Evolutionary conservation across 2,888 invertebrate species (phyloP), one percentile per base, ranked within the genome.

Genomic region (Lissonota sp.): DNA sequence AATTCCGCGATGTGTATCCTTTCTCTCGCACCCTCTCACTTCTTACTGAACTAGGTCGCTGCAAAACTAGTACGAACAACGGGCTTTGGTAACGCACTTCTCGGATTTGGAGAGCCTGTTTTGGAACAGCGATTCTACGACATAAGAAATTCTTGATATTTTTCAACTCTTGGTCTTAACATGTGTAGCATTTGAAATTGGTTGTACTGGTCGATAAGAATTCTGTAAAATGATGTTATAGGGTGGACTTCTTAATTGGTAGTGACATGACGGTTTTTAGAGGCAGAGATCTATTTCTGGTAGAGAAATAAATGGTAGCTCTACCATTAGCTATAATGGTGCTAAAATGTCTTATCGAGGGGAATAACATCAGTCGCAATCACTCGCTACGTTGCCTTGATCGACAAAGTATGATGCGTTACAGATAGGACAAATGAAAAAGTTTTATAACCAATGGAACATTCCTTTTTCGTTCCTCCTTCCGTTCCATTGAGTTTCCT

Each of bases 401-500:
- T 46, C 12, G 66, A 53, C 57, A n/a, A 14, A 55, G 16, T 53
- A 12, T 46, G 37, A 58, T 44, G 46, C 63, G 51, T 49, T 40
- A 16, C 14, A 39, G 44, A 39, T 2, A 10, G 57, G 5, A 42
- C 37, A 39, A 55, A 53, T 10, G 40, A 84, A 84, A 80, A 86
- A 88, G 87, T 84, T 89, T 88, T 83, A 84, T 85, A 84, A 87
- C 88, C 85, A 88, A 88, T 88, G 84, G 87, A 87, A 84, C 80
- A 78, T 49, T 42, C 85, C 6, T 78, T 42, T 14, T 10, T 55
- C 8, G 37, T 37, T 44, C 6, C 40, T 12, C n/a, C 10, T 51
- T n/a, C 58, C 44, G 16, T 40, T 64, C 63, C 4, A 12, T 57
- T 46, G 66, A 74, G 3, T 70, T 57, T 67, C 58, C 42, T 62